These are phyloP conservation scores for Propithecus perrieri DNA, from an alignment of 2,797 vertebrate genomes.

Conservation along the genomic window DNA sequence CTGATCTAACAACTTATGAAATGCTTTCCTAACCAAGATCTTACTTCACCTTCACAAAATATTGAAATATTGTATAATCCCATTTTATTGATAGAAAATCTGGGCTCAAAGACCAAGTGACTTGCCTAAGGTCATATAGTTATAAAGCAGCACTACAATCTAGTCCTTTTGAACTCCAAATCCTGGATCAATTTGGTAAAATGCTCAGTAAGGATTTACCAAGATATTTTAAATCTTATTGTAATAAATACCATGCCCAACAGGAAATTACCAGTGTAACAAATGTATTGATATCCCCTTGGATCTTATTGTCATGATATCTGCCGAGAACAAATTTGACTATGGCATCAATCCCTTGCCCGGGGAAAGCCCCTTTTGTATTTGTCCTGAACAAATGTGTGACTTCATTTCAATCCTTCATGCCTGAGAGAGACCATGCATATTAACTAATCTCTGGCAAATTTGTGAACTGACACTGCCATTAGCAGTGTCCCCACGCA, in stretches of 20 bases:
- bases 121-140: neutral
- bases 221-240: neutral
- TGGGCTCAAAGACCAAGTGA: neutral
- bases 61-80: neutral
- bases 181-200: constrained; percentile 9
- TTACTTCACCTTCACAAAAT: neutral
- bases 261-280: neutral
- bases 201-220: neutral
- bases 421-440: neutral
- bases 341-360: neutral
- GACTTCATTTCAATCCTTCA: constrained; percentile 11
- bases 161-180: neutral
- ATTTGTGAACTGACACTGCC: neutral
- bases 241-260: constrained; percentile 1
- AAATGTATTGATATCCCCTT: neutral
- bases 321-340: constrained; percentile 15
- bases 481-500: neutral
- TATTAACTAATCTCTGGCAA: neutral
- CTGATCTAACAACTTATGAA: neutral
- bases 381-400: constrained; percentile 15
- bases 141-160: constrained; percentile 12
- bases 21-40: constrained; percentile 7
- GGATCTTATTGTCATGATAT: neutral
- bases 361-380: constrained; percentile 3
- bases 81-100: constrained; percentile 33